These are phyloP conservation scores for Gambelia wislizenii DNA, from an alignment of 2,797 vertebrate species.

Conservation along the genomic window DNA sequence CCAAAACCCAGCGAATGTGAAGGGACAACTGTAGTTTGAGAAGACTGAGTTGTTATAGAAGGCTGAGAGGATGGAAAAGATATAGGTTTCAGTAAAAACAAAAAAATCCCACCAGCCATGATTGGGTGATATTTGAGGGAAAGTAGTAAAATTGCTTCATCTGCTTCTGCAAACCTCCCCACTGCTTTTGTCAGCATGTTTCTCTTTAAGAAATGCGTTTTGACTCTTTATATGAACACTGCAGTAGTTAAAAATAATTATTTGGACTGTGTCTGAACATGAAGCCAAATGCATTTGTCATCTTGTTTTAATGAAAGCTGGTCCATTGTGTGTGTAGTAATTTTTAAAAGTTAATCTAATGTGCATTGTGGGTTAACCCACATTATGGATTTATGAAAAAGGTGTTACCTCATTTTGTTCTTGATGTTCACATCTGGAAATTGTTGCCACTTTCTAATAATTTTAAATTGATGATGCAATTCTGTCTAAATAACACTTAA, in stretches of 20 bases:
- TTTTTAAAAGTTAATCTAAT: not conserved
- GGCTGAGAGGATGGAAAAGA: not conserved
- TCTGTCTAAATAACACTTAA: constrained; percentile 12
- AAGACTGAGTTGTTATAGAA: not conserved
- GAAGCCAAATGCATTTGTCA: not conserved
- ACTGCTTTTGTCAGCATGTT: not conserved
- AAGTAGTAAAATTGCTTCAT: not conserved
- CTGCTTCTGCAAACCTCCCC: not conserved
- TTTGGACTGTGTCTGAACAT: not conserved
- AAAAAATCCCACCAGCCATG: not conserved
- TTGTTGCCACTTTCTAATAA: constrained; percentile 35
- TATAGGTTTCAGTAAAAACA: not conserved
- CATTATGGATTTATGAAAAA: constrained; percentile 8
- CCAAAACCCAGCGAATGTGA: no score
- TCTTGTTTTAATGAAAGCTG: constrained; percentile 33
- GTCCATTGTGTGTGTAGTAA: not conserved
- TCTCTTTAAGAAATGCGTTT: constrained; percentile 32
- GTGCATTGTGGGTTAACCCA: constrained; percentile 4
- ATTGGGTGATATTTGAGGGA: not conserved
- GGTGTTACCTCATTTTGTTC: constrained; percentile 25
- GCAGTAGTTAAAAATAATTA: constrained; percentile 33
- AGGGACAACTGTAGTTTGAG: no score
- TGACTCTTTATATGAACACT: constrained; percentile 12
- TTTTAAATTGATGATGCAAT: constrained; percentile 42
- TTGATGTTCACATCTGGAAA: constrained; percentile 37